phyloP scores from a whole-genome alignment of 2,113 vertebrate genomes.

The Leptobrachium ailaonicum region DNA sequence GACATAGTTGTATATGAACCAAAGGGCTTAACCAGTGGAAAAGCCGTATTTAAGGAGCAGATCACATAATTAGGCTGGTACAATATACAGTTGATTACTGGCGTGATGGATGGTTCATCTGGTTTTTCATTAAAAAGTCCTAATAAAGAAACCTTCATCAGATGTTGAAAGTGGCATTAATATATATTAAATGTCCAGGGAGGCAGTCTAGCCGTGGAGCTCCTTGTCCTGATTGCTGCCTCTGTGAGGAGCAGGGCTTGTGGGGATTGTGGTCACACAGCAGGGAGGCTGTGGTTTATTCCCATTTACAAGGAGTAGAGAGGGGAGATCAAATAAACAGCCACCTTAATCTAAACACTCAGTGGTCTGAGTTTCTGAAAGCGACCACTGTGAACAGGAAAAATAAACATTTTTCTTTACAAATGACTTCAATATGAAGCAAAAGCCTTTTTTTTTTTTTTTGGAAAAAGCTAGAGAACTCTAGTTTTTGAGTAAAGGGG shows the following conservation, averaged over 20 bases:
- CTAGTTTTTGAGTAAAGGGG: conserved; percentile 47
- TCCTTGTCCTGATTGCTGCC: conserved; percentile 5
- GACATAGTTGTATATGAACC: too few relatives aligned
- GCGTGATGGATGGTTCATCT: too few relatives aligned
- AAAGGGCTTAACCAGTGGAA: too few relatives aligned
- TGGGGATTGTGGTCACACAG: conserved; percentile 21
- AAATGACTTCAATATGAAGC: conserved; percentile 41
- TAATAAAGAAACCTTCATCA: too few relatives aligned
- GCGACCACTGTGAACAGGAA: conserved; percentile 43
- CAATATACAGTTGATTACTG: too few relatives aligned
- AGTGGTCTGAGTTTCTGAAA: conserved; percentile 39
- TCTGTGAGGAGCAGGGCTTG: conserved; percentile 10
- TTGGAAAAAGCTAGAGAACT: conserved; percentile 50
- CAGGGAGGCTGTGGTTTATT: conserved; percentile 36
- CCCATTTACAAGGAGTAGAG: conserved; percentile 35
- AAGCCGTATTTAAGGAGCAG: too few relatives aligned
- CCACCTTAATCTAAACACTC: conserved; percentile 34
- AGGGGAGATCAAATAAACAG: conserved; percentile 34
- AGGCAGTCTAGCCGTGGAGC: background rate
- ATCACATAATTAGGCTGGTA: too few relatives aligned
- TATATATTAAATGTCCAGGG: background rate
- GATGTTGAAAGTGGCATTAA: too few relatives aligned
- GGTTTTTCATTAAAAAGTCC: too few relatives aligned
- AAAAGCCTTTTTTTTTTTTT: conserved; percentile 37
- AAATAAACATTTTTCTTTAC: conserved; percentile 53